phyloP scores from a whole-genome alignment of 2,113 vertebrate species.

The Ptyas mucosa region DNA sequence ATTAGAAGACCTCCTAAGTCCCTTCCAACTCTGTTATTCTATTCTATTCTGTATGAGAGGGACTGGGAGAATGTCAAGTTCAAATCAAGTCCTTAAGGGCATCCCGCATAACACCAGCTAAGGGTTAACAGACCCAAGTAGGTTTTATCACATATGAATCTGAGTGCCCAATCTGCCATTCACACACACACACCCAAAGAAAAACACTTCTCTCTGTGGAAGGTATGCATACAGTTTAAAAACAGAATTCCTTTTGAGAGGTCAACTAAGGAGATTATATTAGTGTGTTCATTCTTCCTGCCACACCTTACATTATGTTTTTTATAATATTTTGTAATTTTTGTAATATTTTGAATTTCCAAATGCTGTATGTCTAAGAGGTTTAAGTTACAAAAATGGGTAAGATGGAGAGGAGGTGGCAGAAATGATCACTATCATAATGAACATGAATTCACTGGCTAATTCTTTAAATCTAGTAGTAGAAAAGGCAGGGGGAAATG shows the following conservation, averaged over 20 bases:
- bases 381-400: not conserved
- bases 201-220: not conserved
- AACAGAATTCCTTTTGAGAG: not conserved
- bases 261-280: not conserved
- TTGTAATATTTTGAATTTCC: not conserved
- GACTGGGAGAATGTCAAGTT: too few relatives aligned
- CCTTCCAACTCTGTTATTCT: too few relatives aligned
- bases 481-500: not conserved
- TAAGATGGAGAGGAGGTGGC: not conserved
- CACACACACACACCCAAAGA: too few relatives aligned
- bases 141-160: not conserved
- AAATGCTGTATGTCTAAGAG: not conserved
- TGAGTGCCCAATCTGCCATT: not conserved
- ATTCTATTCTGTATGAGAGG: too few relatives aligned
- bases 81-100: not conserved
- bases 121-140: not conserved
- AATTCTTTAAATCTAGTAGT: not conserved
- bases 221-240: not conserved
- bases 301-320: not conserved
- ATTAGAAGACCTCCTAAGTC: too few relatives aligned
- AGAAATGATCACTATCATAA: not conserved
- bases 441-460: not conserved
- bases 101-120: not conserved
- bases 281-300: not conserved
- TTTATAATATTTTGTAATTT: not conserved